These are phyloP conservation scores for Aspidiotus destructor DNA, from an alignment of 2,888 invertebrate genomes.

Conservation along the genomic window DNA sequence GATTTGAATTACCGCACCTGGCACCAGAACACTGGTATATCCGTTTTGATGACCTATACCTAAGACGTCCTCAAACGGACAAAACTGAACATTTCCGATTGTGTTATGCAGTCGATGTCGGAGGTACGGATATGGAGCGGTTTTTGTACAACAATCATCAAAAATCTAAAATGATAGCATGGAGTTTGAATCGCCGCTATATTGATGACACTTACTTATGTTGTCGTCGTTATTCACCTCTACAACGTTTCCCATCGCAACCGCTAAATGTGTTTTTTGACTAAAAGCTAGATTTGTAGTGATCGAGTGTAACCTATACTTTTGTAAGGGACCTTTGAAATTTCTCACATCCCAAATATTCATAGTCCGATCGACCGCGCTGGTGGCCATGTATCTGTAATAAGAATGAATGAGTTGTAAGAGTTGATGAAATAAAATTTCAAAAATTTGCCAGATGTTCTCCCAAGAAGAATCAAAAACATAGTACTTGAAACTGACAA, in stretches of 20 bases:
- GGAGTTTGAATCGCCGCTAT: too few species aligned
- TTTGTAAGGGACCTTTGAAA: slow-evolving; percentile 64
- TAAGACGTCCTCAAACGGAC: slow-evolving; percentile 93
- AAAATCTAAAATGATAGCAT: slow-evolving; percentile 43
- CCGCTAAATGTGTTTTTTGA: slow-evolving; percentile 72
- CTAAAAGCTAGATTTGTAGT: slow-evolving; percentile 74
- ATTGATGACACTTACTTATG: slow-evolving; percentile 42
- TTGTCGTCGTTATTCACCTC: slow-evolving; percentile 47
- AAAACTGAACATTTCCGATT: slow-evolving; percentile 72
- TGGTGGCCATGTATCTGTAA: slow-evolving; percentile 80
- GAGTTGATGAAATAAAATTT: not conserved
- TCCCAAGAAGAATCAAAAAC: not conserved
- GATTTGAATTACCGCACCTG: slow-evolving; percentile 51
- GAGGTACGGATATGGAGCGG: slow-evolving; percentile 61
- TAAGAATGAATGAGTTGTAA: not conserved
- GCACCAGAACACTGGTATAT: slow-evolving; percentile 78
- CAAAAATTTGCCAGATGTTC: too few species aligned
- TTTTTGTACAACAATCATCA: slow-evolving; percentile 54
- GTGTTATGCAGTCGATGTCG: slow-evolving; percentile 59
- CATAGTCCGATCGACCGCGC: slow-evolving; percentile 68
- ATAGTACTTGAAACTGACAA: too few species aligned
- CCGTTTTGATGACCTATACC: slow-evolving; percentile 75
- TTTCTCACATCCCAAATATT: slow-evolving; percentile 92
- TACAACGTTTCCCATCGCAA: slow-evolving; percentile 69
- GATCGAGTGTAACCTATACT: slow-evolving; percentile 57